Conservation (phyloP, 1,140 invertebrate genomes). For the Elymnias hypermnestra region DNA sequence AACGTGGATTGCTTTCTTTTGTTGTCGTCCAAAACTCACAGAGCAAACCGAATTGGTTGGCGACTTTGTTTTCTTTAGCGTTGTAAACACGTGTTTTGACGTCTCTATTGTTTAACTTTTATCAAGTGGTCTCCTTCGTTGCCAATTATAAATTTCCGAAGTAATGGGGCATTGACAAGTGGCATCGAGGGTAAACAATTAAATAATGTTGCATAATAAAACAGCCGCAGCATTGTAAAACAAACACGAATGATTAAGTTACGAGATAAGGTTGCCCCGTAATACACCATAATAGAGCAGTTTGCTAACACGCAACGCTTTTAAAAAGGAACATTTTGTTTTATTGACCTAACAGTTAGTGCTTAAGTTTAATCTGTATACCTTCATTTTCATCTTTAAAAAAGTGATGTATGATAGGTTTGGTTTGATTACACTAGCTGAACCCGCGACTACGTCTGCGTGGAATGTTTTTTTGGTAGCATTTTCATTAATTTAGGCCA, state of each 20-base stretch:
- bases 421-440: too few species aligned
- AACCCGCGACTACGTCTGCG: too few species aligned
- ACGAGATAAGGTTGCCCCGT: slow-evolving; percentile 1
- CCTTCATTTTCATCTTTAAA: slow-evolving; percentile 8
- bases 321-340: neutral
- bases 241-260: slow-evolving; percentile 11
- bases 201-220: slow-evolving; percentile 7
- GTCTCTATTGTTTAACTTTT: slow-evolving; percentile 27
- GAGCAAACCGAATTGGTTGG: slow-evolving; percentile 46
- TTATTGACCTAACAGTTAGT: neutral
- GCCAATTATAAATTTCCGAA: slow-evolving; percentile 16
- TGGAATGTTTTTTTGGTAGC: too few species aligned
- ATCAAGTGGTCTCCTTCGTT: slow-evolving; percentile 11
- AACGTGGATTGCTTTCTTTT: slow-evolving; percentile 53
- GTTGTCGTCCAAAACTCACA: slow-evolving; percentile 35
- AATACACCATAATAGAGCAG: slow-evolving; percentile 7
- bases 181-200: slow-evolving; percentile 5
- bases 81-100: slow-evolving; percentile 45
- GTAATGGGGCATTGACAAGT: slow-evolving; percentile 20
- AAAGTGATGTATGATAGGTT: too few species aligned
- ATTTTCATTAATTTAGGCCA: too few species aligned
- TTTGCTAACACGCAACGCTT: neutral
- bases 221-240: slow-evolving; percentile 15
- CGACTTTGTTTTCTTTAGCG: slow-evolving; percentile 41
- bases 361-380: neutral